Base-by-base conservation (phyloP, 2,888 invertebrate species). In the Caenorhabditis virilis region DNA sequence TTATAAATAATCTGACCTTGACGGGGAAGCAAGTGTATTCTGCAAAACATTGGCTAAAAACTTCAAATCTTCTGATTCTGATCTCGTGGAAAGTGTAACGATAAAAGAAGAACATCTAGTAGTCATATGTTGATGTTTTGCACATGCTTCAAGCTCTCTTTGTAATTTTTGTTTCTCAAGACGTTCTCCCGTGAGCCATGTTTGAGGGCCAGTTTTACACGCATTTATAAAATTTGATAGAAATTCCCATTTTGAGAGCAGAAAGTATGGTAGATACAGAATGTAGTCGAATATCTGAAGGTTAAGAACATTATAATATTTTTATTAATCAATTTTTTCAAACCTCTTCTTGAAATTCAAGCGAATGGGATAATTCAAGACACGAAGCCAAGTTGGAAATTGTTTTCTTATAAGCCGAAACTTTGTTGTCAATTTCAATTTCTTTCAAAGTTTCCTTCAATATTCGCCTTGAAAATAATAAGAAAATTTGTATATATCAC, bases 351-450 rank as follows among this genome's bases (percentile, higher is more conserved):
- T n/a, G n/a, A n/a, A n/a, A n/a, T n/a, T n/a, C n/a, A n/a, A n/a
- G n/a, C n/a, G n/a, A n/a, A n/a, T n/a, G n/a, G n/a, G n/a, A n/a
- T n/a, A n/a, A n/a, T n/a, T n/a, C n/a, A n/a, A n/a, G n/a, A n/a
- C n/a, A n/a, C n/a, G n/a, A n/a, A n/a, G n/a, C n/a, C 6, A 13
- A 30, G 13, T 30, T 13, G 30, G 30, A 6, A 30, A 30, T 30
- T 9, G 13, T 30, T 30, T 30, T 30, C 13, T 30, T 30, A 30
- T 9, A 6, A 13, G 30, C 30, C 7, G 30, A 26, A 9, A 41
- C 39, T 20, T 59, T 59, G 15, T 45, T 48, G 45, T 60, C 54
- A 7, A 54, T 36, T 26, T 60, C 60, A 7, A 49, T 45, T 3
- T 25, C 22, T 18, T 41, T 25, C 3, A 60, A 25, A 9, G 48